Evolutionary conservation across 2,888 invertebrate genomes (phyloP).

Genomic region (Epistrophella euchroma): DNA sequence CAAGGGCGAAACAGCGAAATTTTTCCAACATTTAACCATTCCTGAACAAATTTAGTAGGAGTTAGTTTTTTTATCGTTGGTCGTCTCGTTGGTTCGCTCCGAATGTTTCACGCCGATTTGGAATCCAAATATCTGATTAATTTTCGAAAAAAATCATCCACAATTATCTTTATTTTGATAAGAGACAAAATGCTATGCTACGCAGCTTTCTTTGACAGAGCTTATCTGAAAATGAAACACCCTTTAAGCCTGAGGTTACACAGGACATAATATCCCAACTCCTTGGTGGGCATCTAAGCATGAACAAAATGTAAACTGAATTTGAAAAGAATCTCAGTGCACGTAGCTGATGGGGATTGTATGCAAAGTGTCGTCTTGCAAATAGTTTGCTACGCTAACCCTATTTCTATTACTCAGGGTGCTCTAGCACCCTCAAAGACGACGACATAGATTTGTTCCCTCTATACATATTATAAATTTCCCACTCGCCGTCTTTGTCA

Average conservation of each 20-base stretch:
- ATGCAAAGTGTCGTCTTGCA: constrained; percentile 73
- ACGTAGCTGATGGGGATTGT: constrained; percentile 70
- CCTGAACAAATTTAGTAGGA: no score
- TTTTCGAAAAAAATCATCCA: no score
- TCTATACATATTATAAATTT: not conserved
- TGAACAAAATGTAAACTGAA: constrained; percentile 65
- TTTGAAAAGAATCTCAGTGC: constrained; percentile 71
- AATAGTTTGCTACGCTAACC: constrained; percentile 65
- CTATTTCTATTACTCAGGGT: constrained; percentile 61
- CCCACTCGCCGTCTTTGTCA: constrained; percentile 59
- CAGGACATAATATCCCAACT: constrained; percentile 1
- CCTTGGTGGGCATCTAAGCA: constrained; percentile 18
- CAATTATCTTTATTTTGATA: no score
- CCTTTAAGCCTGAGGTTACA: constrained; percentile 14
- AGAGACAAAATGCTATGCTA: no score
- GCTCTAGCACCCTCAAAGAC: constrained; percentile 8
- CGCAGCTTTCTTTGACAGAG: not conserved
- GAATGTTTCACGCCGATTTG: no score
- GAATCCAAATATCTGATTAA: no score
- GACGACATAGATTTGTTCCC: not conserved
- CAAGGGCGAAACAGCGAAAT: no score
- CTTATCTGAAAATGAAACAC: constrained; percentile 15
- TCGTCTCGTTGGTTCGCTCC: no score
- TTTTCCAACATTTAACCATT: no score
- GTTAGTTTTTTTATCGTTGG: no score